Evolutionary conservation across 2,797 vertebrate species (phyloP), one percentile per base, ranked within the genome.

Genomic region (Cyclura pinguis): DNA sequence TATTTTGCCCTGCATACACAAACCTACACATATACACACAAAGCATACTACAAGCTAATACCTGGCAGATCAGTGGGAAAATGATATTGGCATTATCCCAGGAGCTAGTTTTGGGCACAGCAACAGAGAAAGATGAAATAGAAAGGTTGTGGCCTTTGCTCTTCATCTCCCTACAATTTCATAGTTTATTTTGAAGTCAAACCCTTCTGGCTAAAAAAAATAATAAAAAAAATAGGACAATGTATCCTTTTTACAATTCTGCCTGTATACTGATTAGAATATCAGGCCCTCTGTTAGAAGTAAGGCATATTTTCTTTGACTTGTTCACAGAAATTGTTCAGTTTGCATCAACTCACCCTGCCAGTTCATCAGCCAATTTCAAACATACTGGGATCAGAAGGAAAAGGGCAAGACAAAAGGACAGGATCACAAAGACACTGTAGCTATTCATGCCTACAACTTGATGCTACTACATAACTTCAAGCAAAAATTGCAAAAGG

Each of bases 141-240:
- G 85, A 95, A 95, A 95, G 80, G 86, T 73, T 91, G 6, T 92
- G 91, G 92, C 89, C 90, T 96, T 96, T 84, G 62, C 93, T 96
- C 91, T 96, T 96, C 89, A 91, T 94, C 81, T 94, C 72, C 90
- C 93, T 93, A 94, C 74, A 96, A 83, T 80, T 87, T 92, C 89
- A 94, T 92, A 90, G 80, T 59, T 96, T 95, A 95, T 92, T 92
- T 89, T 96, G 92, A 88, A 96, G 95, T 95, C 93, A 96, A 96
- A 80, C 27, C 29, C 78, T 95, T 93, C 78, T 91, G 47, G 80
- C 84, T 96, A 92, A 95, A 96, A 96, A 93, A 91, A 74, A 93
- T 69, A 92, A 93, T 93, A 76, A 89, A 77, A 50, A 4, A 92
- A 92, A 94, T 59, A 88, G 0, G 27, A 87, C 13, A 89, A 86